phyloP scores from a whole-genome alignment of 2,113 vertebrate genomes.

The Chiloscyllium plagiosum region DNA sequence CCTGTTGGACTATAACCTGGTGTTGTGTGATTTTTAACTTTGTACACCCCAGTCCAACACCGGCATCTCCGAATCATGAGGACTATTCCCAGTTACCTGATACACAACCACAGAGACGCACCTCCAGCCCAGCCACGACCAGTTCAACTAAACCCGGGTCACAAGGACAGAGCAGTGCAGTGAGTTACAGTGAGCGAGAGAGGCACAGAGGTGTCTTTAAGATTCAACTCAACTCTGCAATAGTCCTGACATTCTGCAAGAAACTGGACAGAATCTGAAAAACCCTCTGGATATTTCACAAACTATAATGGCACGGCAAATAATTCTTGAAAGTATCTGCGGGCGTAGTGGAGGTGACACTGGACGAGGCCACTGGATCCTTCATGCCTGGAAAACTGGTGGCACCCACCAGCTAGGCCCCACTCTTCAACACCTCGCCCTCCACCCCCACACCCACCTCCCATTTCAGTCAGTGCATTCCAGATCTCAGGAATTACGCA shows the following conservation, averaged over 20 bases:
- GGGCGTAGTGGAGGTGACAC: no score
- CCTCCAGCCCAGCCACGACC: neutral
- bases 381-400: no score
- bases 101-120: neutral
- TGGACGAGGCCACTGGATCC: no score
- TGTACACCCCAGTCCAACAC: no score
- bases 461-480: no score
- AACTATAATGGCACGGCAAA: neutral
- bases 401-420: no score
- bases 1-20: no score
- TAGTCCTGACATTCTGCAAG: neutral
- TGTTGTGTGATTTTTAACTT: no score
- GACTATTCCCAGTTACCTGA: neutral
- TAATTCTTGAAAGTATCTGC: no score
- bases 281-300: neutral
- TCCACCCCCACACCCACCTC: no score
- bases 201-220: neutral
- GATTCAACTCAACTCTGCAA: neutral
- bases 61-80: no score
- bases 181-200: neutral
- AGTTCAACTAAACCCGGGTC: neutral
- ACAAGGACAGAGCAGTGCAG: neutral
- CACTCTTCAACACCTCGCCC: no score
- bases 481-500: neutral
- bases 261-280: neutral